Conservation (phyloP, 2,888 invertebrate species). For the Lochmaea capreae region DNA sequence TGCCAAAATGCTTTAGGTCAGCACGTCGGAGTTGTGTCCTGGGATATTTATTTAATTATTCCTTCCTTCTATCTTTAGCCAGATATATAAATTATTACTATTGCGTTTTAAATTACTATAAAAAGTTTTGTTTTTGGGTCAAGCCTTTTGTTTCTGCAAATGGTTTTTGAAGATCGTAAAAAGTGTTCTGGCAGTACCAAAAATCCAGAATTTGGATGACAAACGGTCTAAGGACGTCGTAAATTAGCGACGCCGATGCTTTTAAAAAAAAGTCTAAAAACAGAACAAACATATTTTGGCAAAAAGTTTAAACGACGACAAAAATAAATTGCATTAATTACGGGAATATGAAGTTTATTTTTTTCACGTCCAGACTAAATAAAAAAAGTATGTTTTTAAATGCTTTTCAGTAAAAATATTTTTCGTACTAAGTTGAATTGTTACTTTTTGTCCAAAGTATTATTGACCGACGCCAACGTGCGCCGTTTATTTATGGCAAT, state of each 20-base stretch:
- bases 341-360: conserved; percentile 20
- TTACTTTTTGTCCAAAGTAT: neutral
- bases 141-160: too few relatives aligned
- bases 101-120: too few relatives aligned
- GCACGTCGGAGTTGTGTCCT: too few relatives aligned
- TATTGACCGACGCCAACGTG: neutral
- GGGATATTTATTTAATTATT: too few relatives aligned
- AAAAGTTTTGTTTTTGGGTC: too few relatives aligned
- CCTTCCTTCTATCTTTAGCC: too few relatives aligned
- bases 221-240: conserved; percentile 36
- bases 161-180: conserved; percentile 7
- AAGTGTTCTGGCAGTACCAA: conserved; percentile 35
- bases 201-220: conserved; percentile 37
- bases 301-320: conserved; percentile 48
- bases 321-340: conserved; percentile 45
- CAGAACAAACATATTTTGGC: conserved; percentile 49
- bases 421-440: neutral
- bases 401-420: neutral
- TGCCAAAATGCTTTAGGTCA: too few relatives aligned
- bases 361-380: conserved; percentile 15
- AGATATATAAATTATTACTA: too few relatives aligned
- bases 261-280: conserved; percentile 46
- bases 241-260: conserved; percentile 44
- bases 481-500: neutral
- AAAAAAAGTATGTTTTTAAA: conserved; percentile 4